Evolutionary conservation across 35 echinoderm and acorn worm species (phyloP).

Genomic region (Holothuria glaberrima): DNA sequence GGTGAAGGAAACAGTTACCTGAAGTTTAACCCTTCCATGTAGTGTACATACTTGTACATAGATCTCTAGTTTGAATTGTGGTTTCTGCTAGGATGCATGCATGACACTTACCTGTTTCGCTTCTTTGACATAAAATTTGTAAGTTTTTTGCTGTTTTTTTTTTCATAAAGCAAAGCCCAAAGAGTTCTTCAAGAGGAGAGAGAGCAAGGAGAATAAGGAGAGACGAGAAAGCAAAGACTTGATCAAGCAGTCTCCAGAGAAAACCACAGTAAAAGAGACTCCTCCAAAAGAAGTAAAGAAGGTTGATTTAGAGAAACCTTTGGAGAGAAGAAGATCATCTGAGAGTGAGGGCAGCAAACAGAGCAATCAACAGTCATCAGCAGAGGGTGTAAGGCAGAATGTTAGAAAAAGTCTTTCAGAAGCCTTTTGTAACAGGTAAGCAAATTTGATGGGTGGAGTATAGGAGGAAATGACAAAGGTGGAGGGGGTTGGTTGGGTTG

Average conservation of each 20-base stretch:
- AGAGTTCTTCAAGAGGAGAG: constrained; percentile 31
- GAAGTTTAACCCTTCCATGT: no score
- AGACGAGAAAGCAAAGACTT: constrained; percentile 63
- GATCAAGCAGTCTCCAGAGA: not conserved
- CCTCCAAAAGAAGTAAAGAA: constrained; percentile 39
- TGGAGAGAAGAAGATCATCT: constrained; percentile 40
- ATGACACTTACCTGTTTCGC: no score
- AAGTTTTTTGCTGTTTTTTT: no score
- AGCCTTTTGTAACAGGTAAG: constrained; percentile 75
- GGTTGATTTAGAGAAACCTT: not conserved
- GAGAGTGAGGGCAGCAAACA: constrained; percentile 61
- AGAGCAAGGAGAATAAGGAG: constrained; percentile 29
- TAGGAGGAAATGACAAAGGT: no score
- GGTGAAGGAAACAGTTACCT: no score
- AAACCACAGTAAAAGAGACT: constrained; percentile 15
- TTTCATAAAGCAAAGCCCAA: constrained; percentile 31
- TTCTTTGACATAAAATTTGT: no score
- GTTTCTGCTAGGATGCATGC: no score
- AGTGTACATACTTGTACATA: no score
- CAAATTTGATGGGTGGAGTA: no score
- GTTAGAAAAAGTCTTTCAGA: constrained; percentile 77
- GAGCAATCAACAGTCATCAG: constrained; percentile 41
- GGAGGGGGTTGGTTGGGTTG: no score
- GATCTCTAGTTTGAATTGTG: no score
- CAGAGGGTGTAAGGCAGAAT: constrained; percentile 76